phyloP scores from a whole-genome alignment of 2,797 vertebrate species.

The Gobionotothen gibberifrons region DNA sequence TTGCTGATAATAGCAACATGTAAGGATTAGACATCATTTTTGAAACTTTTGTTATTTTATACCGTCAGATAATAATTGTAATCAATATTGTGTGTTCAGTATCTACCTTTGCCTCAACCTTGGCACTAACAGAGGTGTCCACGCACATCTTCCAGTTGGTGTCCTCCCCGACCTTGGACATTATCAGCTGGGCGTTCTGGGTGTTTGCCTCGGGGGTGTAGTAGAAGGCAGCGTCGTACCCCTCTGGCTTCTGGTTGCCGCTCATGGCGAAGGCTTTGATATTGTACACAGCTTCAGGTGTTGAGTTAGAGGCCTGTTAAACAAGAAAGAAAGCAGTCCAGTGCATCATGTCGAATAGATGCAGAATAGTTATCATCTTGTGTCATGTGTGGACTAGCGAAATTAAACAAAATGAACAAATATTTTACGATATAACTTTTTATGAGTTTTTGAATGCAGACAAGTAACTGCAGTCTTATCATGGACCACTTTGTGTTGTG shows the following conservation, averaged over 20 bases:
- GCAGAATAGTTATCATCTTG: background rate
- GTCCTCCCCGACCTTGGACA: constrained; percentile 77
- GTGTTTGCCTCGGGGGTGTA: constrained; percentile 56
- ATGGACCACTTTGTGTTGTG: background rate
- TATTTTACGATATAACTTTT: no score
- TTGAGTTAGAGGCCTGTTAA: constrained; percentile 53
- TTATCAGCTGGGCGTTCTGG: constrained; percentile 71
- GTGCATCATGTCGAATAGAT: background rate
- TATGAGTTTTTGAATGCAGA: background rate
- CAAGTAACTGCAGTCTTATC: background rate
- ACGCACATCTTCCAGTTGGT: constrained; percentile 86
- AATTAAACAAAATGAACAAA: background rate
- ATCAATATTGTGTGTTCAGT: background rate
- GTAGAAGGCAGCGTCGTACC: constrained; percentile 77
- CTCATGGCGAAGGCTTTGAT: constrained; percentile 74
- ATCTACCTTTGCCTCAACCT: constrained; percentile 48
- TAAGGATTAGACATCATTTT: background rate
- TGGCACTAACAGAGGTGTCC: constrained; percentile 52
- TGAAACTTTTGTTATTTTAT: background rate
- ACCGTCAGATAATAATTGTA: background rate
- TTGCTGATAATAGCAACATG: background rate
- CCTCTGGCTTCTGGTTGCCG: constrained; percentile 65
- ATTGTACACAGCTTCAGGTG: constrained; percentile 64
- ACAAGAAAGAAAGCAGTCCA: constrained; percentile 8
- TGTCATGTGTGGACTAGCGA: background rate